Evolutionary conservation across 2,113 vertebrate genomes (phyloP), one percentile per base, ranked within the genome.

Genomic region (Pseudolaguvia tuberculata): DNA sequence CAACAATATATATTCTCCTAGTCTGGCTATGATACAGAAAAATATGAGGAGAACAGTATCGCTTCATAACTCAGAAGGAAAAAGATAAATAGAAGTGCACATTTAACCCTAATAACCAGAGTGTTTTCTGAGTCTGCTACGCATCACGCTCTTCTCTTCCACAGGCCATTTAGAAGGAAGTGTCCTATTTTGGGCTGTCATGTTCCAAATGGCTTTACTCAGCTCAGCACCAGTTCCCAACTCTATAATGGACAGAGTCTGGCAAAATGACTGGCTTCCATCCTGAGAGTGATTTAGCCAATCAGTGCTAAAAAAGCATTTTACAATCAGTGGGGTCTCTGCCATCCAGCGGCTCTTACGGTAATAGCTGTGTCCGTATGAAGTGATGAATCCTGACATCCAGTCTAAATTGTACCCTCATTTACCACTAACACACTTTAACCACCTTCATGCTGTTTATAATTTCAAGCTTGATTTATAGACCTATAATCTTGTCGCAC

Each of bases 81-180:
- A 10, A 12, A 67, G 70, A 73, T 27, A 87, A 75, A 78, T 80
- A 77, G 78, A 84, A 75, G 76, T 78, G 55, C 51, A 78, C 77
- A 83, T 82, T 87, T 88, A 88, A 87, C 85, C 85, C 82, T 79
- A 82, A 84, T 86, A 85, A 82, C 25, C 52, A 59, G 48, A 72
- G 70, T 39, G 48, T 66, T 66, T 50, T 23, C 53, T 27, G 23
- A 72, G 70, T 56, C 21, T 47, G 53, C 23, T 59, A 27, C 4
- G 14, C 55, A 29, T 52, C 10, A 45, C 11, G 48, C 23, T n/a
- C 17, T 17, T 75, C 7, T 1, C 61, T 45, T 42, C 20, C 29
- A n/a, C 47, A 48, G 52, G 25, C 45, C 42, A 67, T 67, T 68
- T 75, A 57, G 31, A 20, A 27, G 63, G 52, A 67, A 68, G 52